Base-by-base conservation (phyloP, 2,797 vertebrate species). In the Yasuhikotakia modesta region DNA sequence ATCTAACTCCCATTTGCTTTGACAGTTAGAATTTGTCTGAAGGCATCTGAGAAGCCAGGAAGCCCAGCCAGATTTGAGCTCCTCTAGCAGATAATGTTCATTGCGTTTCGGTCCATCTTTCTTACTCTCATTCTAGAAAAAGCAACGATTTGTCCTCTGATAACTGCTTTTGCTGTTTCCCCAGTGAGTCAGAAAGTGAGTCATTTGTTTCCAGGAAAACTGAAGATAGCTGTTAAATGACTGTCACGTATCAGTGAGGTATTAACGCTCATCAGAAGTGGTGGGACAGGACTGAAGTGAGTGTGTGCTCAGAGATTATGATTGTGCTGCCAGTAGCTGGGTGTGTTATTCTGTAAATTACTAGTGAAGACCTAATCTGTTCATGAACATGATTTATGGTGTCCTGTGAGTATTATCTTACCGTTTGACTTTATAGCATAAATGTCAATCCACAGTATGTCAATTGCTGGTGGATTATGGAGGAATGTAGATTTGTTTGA, bases 161-260 rank as follows among this genome's bases (percentile, higher is more conserved):
- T 76, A 76, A 77, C 74, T 69, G 35, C 27, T 77, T 69, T 22
- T 48, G 53, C 63, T 32, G 35, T 68, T 77, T 48, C 19, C 55
- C 14, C 13, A 27, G 39, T 77, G 75, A 77, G 24, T 77, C 74
- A 76, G 46, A n/a, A 69, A 53, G n/a, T 60, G 74, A 76, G 65
- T 67, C 65, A 76, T 69, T 35, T 60, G 65, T 76, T 76, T 76
- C 65, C 65, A 60, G 27, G 53, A 69, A 68, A 48, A 68, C 24
- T 32, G 43, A 50, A 76, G 53, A 76, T 48, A 32, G 24, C 67
- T 76, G 48, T 46, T 60, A 68, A 76, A 68, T 60, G 0, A 60
- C 13, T 50, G 65, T 60, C 12, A 48, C 48, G 60, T 58, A 35
- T 76, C 43, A 76, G 17, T 35, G 43, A 69, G 65, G 24, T 53